Base-by-base conservation (phyloP, 2,113 vertebrate genomes). In the Empidonax traillii region DNA sequence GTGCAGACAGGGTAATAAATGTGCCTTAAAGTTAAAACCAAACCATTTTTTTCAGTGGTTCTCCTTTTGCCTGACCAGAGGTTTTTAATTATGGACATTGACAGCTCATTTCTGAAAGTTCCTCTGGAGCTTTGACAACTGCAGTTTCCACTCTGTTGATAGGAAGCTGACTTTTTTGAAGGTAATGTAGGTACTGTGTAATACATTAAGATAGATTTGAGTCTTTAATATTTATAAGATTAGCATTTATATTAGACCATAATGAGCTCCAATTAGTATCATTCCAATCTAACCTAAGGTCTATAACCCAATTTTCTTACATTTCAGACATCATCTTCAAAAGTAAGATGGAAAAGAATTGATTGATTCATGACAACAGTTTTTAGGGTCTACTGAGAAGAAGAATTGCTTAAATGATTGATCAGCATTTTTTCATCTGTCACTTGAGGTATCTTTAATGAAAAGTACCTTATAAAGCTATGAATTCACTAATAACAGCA, bases 221-320 rank as follows among this genome's bases (percentile, higher is more conserved):
- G 51, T 96, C 91, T 94, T 97, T 96, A 97, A 96, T 97, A 97
- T 97, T 97, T 97, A 97, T 97, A 96, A 97, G 96, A 96, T 97
- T 97, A 97, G 94, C 96, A 97, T 97, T 97, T 95, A 96, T 97
- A 95, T 97, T 97, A 97, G 93, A 87, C 88, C 96, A 94, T 97
- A 97, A 97, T 97, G 95, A 97, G 90, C 93, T 96, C 89, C 94
- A 97, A 96, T 97, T 96, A 97, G 93, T 96, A 96, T 96, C 95
- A 95, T 97, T 97, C 94, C 68, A 91, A 95, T 95, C 85, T 95
- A 96, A 96, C 94, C 91, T 96, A 80, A 95, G 71, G 85, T 95
- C 95, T 96, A 83, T 96, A 96, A 97, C 94, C 96, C 90, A 95
- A 96, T 96, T 97, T 96, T 96, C 96, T 91, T 95, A 96, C 80